phyloP scores from a whole-genome alignment of 2,113 vertebrate species.

The Rhynchopsitta pachyrhyncha region DNA sequence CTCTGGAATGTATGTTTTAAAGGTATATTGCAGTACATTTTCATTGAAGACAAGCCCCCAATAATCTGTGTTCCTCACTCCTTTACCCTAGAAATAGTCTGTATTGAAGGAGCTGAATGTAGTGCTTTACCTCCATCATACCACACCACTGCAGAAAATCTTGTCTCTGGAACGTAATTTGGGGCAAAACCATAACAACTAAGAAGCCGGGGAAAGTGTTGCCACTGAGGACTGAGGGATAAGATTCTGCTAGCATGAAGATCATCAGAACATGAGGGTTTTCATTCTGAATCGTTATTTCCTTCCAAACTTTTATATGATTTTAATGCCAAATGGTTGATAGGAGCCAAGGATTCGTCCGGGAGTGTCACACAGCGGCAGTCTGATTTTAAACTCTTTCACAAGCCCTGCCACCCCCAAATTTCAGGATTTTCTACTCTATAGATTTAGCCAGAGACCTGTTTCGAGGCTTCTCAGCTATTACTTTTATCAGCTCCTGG shows the following conservation, averaged over 20 bases:
- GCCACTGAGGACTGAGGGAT: neutral
- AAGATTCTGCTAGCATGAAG: neutral
- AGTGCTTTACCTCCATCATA: neutral
- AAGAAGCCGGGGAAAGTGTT: neutral
- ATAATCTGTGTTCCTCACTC: conserved; percentile 5
- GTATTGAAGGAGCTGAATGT: conserved; percentile 33
- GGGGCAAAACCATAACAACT: neutral
- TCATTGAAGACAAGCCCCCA: neutral
- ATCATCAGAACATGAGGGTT: neutral
- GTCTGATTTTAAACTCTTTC: neutral
- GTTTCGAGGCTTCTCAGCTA: neutral
- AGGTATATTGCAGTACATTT: conserved; percentile 52
- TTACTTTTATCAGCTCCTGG: neutral
- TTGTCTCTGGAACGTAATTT: neutral
- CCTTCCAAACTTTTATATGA: neutral
- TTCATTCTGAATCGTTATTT: neutral
- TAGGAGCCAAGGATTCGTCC: neutral
- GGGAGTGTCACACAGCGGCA: neutral
- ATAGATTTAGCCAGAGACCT: neutral
- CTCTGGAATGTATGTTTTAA: conserved; percentile 33
- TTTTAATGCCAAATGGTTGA: neutral
- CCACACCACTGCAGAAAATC: neutral
- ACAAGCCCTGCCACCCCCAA: neutral
- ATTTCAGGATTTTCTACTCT: neutral
- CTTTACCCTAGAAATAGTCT: conserved; percentile 2